These are phyloP conservation scores for Tholera decimalis DNA, from an alignment of 2,888 invertebrate species.

Conservation along the genomic window DNA sequence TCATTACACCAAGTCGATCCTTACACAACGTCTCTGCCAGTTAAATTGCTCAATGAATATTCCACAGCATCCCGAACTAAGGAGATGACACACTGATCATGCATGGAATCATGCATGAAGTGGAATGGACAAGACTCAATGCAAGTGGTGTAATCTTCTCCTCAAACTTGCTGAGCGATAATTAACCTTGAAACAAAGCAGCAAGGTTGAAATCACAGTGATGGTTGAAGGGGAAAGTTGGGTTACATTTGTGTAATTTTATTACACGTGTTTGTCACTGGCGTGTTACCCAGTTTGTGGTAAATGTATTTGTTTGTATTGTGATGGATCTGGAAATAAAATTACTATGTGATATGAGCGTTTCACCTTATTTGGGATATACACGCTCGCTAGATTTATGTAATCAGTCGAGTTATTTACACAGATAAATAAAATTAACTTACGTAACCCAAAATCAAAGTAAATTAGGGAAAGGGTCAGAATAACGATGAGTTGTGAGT, in stretches of 20 bases:
- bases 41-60: constrained; percentile 66
- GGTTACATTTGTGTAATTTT: constrained; percentile 37
- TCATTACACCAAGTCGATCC: constrained; percentile 42
- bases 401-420: not conserved
- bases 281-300: constrained; percentile 29
- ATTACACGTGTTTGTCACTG: constrained; percentile 44
- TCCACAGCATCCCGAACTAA: constrained; percentile 52
- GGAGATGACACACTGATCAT: constrained; percentile 64
- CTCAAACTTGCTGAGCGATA: constrained; percentile 9
- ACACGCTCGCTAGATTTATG: not conserved
- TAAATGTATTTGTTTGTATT: constrained; percentile 23
- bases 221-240: not conserved
- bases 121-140: constrained; percentile 53
- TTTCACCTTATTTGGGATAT: constrained; percentile 7
- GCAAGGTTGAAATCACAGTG: constrained; percentile 14
- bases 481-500: not conserved
- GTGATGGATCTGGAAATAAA: constrained; percentile 20
- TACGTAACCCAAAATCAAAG: too few relatives aligned
- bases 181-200: not conserved
- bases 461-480: too few relatives aligned
- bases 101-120: constrained; percentile 67
- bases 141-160: constrained; percentile 45
- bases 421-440: not conserved
- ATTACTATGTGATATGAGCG: not conserved
- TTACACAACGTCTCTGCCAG: constrained; percentile 46